Conservation (phyloP, 35 echinoderm and acorn worm genomes). For the Ophiothrix spiculata region DNA sequence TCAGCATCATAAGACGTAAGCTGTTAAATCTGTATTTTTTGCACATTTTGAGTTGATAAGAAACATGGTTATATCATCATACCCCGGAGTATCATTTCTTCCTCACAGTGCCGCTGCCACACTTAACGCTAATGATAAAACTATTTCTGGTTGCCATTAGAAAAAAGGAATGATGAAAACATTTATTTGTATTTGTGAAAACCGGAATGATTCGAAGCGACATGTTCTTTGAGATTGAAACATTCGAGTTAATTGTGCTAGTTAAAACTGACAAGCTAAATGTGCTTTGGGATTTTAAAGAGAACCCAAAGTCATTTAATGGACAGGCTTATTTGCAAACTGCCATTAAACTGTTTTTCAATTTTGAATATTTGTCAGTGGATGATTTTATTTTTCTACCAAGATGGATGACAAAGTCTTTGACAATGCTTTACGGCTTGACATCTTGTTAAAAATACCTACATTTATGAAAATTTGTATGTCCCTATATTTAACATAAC, state of each 20-base stretch:
- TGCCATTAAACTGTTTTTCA: background rate
- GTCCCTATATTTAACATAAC: too few species aligned
- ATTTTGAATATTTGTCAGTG: background rate
- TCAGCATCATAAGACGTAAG: too few species aligned
- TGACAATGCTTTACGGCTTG: too few species aligned
- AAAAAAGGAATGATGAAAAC: background rate
- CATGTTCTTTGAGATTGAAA: background rate
- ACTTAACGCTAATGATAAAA: background rate
- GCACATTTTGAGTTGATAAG: too few species aligned
- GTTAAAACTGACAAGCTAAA: background rate
- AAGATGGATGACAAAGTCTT: too few species aligned
- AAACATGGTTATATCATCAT: too few species aligned
- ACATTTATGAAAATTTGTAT: too few species aligned
- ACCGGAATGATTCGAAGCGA: background rate
- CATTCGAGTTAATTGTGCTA: background rate
- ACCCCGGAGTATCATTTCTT: too few species aligned
- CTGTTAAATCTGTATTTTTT: too few species aligned
- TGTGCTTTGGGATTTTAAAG: background rate
- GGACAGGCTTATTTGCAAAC: background rate
- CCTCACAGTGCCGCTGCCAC: too few species aligned
- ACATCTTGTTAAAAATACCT: too few species aligned
- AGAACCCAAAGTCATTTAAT: background rate
- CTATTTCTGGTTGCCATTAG: conserved; percentile 4
- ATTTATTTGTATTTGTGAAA: background rate
- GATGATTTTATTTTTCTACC: too few species aligned